Conservation (phyloP, 2,888 invertebrate species). For the Thysanoteuthis rhombus region DNA sequence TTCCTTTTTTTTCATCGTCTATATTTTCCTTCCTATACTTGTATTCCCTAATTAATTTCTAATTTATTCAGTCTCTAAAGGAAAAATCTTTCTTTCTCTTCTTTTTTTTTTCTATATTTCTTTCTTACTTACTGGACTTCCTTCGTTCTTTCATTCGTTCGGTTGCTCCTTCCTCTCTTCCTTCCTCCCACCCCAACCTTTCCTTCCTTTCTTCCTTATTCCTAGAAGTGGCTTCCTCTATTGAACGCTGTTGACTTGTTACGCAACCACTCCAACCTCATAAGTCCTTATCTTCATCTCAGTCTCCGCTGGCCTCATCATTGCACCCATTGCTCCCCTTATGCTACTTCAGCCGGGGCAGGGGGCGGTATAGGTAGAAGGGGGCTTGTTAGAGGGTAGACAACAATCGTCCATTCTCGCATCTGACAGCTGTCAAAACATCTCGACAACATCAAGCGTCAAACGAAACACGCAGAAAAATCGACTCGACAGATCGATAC, state of each 20-base stretch:
- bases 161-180: not conserved
- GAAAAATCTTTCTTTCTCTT: not conserved
- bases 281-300: no score
- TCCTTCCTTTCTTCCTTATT: no score
- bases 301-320: no score
- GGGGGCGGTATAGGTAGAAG: not conserved
- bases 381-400: not conserved
- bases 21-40: no score
- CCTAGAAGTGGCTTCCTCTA: no score
- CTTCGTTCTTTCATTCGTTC: not conserved
- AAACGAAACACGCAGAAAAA: not conserved
- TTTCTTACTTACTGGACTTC: not conserved
- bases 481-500: not conserved
- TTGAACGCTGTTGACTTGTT: no score
- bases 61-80: no score
- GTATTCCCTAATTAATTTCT: no score
- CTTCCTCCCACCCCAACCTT: not conserved
- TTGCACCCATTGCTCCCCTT: no score
- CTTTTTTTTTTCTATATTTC: not conserved
- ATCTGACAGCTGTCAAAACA: slow-evolving; percentile 12
- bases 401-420: slow-evolving; percentile 12
- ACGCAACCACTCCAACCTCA: no score
- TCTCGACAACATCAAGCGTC: not conserved
- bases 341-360: no score
- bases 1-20: no score